These are phyloP conservation scores for Choristoneura fumiferana DNA, from an alignment of 1,140 invertebrate species.

Conservation along the genomic window DNA sequence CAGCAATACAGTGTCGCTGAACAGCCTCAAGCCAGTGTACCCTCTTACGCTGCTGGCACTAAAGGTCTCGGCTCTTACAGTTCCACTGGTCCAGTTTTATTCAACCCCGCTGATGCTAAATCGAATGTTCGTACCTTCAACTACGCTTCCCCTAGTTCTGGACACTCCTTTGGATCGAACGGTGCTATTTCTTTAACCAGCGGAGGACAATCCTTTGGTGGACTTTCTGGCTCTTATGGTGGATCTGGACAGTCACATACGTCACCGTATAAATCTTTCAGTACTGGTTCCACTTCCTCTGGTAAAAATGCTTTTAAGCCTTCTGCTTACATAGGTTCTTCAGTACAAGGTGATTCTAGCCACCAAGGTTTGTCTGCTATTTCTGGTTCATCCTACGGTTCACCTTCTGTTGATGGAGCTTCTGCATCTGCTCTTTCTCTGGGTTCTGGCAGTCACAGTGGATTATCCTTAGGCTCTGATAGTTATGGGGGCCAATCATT, in stretches of 20 bases:
- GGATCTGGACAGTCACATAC: conserved; percentile 20
- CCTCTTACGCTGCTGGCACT: conserved; percentile 56
- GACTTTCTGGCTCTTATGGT: conserved; percentile 18
- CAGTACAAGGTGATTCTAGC: conserved; percentile 50
- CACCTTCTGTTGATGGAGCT: conserved; percentile 52
- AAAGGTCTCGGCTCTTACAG: conserved; percentile 62
- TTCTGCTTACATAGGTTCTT: conserved; percentile 61
- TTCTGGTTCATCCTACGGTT: conserved; percentile 44
- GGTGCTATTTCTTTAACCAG: conserved; percentile 21
- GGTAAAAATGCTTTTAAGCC: conserved; percentile 65
- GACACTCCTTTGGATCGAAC: conserved; percentile 9
- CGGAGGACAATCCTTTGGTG: conserved; percentile 13
- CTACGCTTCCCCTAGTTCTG: conserved; percentile 39
- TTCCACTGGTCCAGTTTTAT: conserved; percentile 65
- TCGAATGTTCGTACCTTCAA: conserved; percentile 35
- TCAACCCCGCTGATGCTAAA: conserved; percentile 49
- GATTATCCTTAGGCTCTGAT: not conserved
- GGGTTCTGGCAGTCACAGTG: conserved; percentile 24
- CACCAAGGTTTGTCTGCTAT: conserved; percentile 41
- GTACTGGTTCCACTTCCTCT: conserved; percentile 41
- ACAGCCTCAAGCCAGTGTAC: conserved; percentile 33
- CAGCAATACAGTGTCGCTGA: conserved; percentile 46
- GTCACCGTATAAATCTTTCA: conserved; percentile 41
- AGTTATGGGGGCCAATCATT: not conserved
- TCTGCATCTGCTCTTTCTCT: conserved; percentile 39